Conservation (phyloP, 2,113 vertebrate genomes). For the Channa argus region DNA sequence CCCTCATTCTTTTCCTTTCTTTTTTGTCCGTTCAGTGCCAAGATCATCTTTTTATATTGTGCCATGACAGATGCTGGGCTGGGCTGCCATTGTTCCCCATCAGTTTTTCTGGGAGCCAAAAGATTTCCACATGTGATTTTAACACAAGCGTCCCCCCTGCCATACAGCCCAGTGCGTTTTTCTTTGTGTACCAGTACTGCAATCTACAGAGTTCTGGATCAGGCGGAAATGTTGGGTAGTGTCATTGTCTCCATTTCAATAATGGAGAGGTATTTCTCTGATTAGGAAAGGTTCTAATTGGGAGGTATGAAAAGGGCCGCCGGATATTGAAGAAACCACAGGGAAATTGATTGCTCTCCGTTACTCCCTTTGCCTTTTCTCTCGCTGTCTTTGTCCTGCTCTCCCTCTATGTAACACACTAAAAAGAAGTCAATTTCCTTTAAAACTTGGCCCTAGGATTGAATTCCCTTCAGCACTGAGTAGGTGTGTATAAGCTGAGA, state of each 20-base stretch:
- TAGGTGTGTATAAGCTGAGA: constrained; percentile 28
- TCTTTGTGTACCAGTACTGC: constrained; percentile 91
- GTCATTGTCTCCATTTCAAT: constrained; percentile 84
- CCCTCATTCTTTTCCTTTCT: constrained; percentile 37
- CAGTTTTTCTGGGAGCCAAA: constrained; percentile 88
- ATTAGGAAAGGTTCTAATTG: constrained; percentile 87
- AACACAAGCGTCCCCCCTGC: constrained; percentile 60
- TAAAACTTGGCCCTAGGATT: constrained; percentile 73
- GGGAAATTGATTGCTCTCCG: constrained; percentile 84
- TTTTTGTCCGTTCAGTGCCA: constrained; percentile 92
- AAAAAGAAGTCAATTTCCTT: constrained; percentile 80
- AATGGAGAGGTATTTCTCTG: constrained; percentile 85
- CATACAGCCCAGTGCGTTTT: constrained; percentile 80
- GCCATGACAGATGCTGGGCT: constrained; percentile 98
- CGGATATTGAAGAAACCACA: constrained; percentile 81
- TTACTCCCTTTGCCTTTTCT: constrained; percentile 63
- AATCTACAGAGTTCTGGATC: constrained; percentile 85
- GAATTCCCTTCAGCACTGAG: constrained; percentile 38
- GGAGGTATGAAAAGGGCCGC: constrained; percentile 81
- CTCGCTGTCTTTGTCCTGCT: constrained; percentile 59
- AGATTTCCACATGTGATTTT: constrained; percentile 90
- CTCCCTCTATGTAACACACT: constrained; percentile 58
- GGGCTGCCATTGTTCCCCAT: constrained; percentile 92
- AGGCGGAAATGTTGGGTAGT: constrained; percentile 80
- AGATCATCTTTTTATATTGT: constrained; percentile 99